Evolutionary conservation across 2,888 invertebrate species (phyloP).

Genomic region (Caenorhabditis imperialis): DNA sequence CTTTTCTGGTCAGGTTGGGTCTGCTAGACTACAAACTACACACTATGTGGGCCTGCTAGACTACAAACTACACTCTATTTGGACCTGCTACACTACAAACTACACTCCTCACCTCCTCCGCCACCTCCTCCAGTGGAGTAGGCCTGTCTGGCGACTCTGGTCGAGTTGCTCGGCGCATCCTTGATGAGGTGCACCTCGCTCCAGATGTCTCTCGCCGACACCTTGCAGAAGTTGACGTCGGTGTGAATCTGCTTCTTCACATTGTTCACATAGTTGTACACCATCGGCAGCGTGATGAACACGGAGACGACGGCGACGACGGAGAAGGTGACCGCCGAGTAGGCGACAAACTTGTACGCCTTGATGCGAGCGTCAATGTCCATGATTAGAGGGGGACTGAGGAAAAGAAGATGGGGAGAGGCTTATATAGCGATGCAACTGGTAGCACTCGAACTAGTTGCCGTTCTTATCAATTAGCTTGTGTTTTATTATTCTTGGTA

Average conservation of each 20-base stretch:
- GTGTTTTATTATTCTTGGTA: too few relatives aligned
- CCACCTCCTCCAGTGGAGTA: constrained; percentile 48
- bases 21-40: too few relatives aligned
- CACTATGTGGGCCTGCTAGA: too few relatives aligned
- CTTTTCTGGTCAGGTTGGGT: too few relatives aligned
- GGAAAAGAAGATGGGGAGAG: too few relatives aligned
- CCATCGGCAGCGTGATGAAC: constrained; percentile 76
- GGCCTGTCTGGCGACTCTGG: constrained; percentile 72
- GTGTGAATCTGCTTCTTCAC: constrained; percentile 71
- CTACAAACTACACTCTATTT: too few relatives aligned
- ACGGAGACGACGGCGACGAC: constrained; percentile 74
- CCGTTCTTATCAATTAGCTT: constrained; percentile 7
- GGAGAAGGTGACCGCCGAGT: constrained; percentile 69
- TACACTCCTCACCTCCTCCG: constrained; percentile 22
- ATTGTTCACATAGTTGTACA: constrained; percentile 74
- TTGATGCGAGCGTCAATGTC: constrained; percentile 66
- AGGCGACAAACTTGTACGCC: constrained; percentile 65
- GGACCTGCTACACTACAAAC: neutral
- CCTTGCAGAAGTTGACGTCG: constrained; percentile 75
- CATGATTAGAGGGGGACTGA: constrained; percentile 34
- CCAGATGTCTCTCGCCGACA: constrained; percentile 77
- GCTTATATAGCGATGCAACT: constrained; percentile 1
- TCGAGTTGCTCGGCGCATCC: constrained; percentile 64
- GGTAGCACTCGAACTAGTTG: neutral
- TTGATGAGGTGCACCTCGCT: constrained; percentile 75